These are phyloP conservation scores for Thera obeliscata DNA, from an alignment of 2,888 invertebrate genomes.

Conservation along the genomic window DNA sequence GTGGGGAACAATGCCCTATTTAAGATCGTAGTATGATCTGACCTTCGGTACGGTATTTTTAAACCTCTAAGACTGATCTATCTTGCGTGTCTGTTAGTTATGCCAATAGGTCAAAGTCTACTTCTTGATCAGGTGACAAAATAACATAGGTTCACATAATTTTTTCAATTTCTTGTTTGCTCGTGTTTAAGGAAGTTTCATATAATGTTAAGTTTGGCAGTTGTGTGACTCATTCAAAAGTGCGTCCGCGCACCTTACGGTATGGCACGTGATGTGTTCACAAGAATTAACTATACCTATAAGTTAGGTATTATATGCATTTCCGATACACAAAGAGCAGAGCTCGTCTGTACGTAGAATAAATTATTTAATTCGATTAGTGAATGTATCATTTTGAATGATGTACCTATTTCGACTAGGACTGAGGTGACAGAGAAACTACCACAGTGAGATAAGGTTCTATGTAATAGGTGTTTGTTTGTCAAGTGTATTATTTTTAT, in stretches of 20 bases:
- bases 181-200: not conserved
- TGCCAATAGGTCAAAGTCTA: not conserved
- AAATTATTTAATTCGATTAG: too few relatives aligned
- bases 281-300: not conserved
- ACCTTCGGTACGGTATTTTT: constrained; percentile 9
- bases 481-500: too few relatives aligned
- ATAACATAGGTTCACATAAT: not conserved
- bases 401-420: too few relatives aligned
- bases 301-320: not conserved
- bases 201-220: constrained; percentile 6
- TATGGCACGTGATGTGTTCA: constrained; percentile 21
- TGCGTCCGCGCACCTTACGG: constrained; percentile 18
- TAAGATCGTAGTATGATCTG: constrained; percentile 18
- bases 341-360: too few relatives aligned
- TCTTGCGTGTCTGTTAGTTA: not conserved
- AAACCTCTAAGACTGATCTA: not conserved
- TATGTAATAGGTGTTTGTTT: too few relatives aligned
- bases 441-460: too few relatives aligned
- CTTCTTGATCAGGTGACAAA: not conserved
- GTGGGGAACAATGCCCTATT: constrained; percentile 18
- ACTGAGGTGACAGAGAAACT: too few relatives aligned
- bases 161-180: too few relatives aligned
- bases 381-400: too few relatives aligned
- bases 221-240: constrained; percentile 18
- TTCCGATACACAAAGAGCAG: too few relatives aligned